Base-by-base conservation (phyloP, 2,797 vertebrate genomes). In the Dipus sagitta region DNA sequence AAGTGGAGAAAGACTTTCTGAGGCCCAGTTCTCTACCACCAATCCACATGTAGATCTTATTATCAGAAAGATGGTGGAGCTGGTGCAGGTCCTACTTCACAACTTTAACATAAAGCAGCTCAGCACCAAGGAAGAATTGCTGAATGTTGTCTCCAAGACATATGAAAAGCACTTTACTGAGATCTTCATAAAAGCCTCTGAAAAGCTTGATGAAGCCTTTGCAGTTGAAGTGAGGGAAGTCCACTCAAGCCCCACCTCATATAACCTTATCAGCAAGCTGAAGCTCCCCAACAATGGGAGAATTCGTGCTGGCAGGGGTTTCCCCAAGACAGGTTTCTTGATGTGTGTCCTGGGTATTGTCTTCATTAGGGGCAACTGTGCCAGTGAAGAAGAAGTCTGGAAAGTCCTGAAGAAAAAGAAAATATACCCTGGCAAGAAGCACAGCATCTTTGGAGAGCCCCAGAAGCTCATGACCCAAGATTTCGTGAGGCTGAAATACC, bases 251-350 rank as follows among this genome's bases (percentile, higher is more conserved):
- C 2, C 6, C 17, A 32, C 62, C 13, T 24, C 23, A 3, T 78
- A 93, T n/a, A 34, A 81, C 28, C 71, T 86, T 17, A 52, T 93
- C 74, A 90, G 64, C 65, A 93, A 86, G 77, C 52, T 86, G 58
- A 82, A 92, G 52, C 87, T 93, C 28, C 77, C 90, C 52, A 70
- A 87, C 71, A 87, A 82, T 6, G 83, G 91, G 23, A 82, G 83
- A 32, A 52, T 93, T 30, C 32, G 13, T 90, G 38, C 38, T 71
- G 87, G 87, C 28, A 90, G 11, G 38, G 52, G 91, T 17, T 38
- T 82, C 11, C 82, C 82, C 77, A 90, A 86, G 77, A 86, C 77
- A 2, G 58, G 58, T n/a, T 84, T 95, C 11, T n/a, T 95, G 58
- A 78, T 92, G 80, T 68, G 6, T 15, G 1, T 90, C 54, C 32